Conservation (phyloP, 2,888 invertebrate species). For the Eubasilissa splendida region DNA sequence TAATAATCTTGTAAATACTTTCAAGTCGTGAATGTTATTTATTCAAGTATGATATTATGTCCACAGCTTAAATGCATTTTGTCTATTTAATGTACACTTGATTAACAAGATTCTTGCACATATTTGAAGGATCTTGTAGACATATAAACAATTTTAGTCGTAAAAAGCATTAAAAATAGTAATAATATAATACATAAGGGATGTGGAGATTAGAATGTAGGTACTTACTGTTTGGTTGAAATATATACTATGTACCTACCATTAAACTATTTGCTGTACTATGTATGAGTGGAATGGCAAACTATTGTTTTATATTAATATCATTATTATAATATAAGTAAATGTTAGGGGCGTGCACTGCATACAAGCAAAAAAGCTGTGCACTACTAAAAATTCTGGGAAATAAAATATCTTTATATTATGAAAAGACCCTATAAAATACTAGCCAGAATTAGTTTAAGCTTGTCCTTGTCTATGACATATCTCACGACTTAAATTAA, state of each 20-base stretch:
- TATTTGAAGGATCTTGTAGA: neutral
- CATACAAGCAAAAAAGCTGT: no score
- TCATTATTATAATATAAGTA: neutral
- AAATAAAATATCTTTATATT: no score
- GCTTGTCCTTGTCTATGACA: no score
- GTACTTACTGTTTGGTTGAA: no score
- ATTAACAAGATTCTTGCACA: neutral
- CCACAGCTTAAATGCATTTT: no score
- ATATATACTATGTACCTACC: neutral
- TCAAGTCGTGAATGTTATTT: neutral
- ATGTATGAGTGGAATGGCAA: conserved; percentile 10
- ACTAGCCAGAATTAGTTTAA: no score
- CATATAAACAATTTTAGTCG: neutral
- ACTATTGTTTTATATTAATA: conserved; percentile 2
- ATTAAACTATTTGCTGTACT: conserved; percentile 27
- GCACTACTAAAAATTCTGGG: no score
- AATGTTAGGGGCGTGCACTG: no score
- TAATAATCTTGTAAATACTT: conserved; percentile 26
- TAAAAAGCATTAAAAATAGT: conserved; percentile 4
- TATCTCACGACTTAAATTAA: no score
- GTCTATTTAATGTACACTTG: neutral
- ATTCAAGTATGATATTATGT: neutral
- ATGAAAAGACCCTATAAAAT: no score
- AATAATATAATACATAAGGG: neutral
- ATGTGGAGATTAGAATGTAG: neutral